Evolutionary conservation across 2,797 vertebrate genomes (phyloP), one percentile per base, ranked within the genome.

Genomic region (Tapirus indicus): DNA sequence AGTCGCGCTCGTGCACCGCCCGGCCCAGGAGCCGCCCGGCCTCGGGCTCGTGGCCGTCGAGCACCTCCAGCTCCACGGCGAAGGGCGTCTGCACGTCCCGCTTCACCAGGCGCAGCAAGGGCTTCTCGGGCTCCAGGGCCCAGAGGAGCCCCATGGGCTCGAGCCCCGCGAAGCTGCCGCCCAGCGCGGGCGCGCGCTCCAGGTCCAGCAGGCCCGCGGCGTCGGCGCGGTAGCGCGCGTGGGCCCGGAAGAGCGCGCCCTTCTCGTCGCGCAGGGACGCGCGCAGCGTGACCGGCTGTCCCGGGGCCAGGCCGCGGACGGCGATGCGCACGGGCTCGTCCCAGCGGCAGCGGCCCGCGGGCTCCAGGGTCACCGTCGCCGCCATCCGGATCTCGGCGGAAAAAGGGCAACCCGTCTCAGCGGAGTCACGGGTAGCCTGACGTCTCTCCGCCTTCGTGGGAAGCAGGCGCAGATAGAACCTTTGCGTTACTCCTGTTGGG

Each of bases 181-280:
- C 38, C 38, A 38, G 38, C 38, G 38, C 38, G 38, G 38, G 38
- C 38, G 38, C 38, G 38, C 38, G 38, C 38, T 38, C 38, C 38
- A 38, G 38, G 38, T 38, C n/a, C n/a, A n/a, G n/a, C n/a, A n/a
- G n/a, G n/a, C n/a, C n/a, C n/a, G n/a, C n/a, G n/a, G n/a, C n/a
- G n/a, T n/a, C n/a, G n/a, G n/a, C n/a, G n/a, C n/a, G n/a, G n/a
- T n/a, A n/a, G 0, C 99, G 97, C 91, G 98, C 94, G 98, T 99
- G 2, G 49, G 99, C 95, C 99, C 99, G 99, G 91, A 99, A 99
- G 52, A 94, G 95, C 64, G 97, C 78, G 10, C 98, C 99, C 54
- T 18, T 97, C 97, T 99, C 99, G 64, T 99, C 99, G 18, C 95
- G 95, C 78, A 99, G 49, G 66, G 97, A 98, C 9, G 98, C 90